A percentile compares a stretch with the other conserved stretches of the same genome.
These are phyloP conservation scores for Pseudomyrmex cubaensis DNA, from an alignment of 1,140 invertebrate genomes.

Conservation along the genomic window DNA sequence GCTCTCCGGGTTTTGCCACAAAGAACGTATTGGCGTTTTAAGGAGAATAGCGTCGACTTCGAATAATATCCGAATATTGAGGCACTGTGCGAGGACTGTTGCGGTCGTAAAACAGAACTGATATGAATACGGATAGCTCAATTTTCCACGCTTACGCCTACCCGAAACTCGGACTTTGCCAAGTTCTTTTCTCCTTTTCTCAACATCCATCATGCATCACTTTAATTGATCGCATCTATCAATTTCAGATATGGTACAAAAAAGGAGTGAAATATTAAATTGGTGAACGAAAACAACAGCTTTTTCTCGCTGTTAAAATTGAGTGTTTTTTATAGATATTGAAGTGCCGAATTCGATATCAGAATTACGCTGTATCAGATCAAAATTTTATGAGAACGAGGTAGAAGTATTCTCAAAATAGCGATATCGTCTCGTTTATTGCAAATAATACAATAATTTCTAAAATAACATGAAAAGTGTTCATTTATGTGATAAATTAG, in stretches of 20 bases:
- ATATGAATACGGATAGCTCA: slow-evolving; percentile 79
- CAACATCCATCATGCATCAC: slow-evolving; percentile 63
- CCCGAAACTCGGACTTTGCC: slow-evolving; percentile 19
- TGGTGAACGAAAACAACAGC: neutral
- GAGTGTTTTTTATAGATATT: too few species aligned
- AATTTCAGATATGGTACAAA: neutral
- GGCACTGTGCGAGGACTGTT: slow-evolving; percentile 69
- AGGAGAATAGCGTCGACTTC: slow-evolving; percentile 41
- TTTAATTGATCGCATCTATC: slow-evolving; percentile 57
- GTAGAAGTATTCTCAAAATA: too few species aligned
- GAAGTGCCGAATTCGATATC: too few species aligned
- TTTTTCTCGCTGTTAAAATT: neutral
- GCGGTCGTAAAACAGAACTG: slow-evolving; percentile 73
- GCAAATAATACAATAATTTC: too few species aligned
- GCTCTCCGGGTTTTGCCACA: neutral
- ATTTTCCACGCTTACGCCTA: slow-evolving; percentile 69
- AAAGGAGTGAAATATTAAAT: neutral
- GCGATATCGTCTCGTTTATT: too few species aligned
- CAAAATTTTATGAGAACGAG: too few species aligned
- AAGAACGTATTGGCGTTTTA: slow-evolving; percentile 34
- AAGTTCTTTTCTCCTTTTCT: neutral
- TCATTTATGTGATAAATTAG: too few species aligned
- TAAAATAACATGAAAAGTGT: too few species aligned
- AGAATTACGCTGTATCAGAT: too few species aligned
- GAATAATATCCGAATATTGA: slow-evolving; percentile 80